Percentiles rank a stretch among this genome's conserved stretches.
Evolutionary conservation across 2,888 invertebrate genomes (phyloP).

Genomic region (Lasioglossum morio): DNA sequence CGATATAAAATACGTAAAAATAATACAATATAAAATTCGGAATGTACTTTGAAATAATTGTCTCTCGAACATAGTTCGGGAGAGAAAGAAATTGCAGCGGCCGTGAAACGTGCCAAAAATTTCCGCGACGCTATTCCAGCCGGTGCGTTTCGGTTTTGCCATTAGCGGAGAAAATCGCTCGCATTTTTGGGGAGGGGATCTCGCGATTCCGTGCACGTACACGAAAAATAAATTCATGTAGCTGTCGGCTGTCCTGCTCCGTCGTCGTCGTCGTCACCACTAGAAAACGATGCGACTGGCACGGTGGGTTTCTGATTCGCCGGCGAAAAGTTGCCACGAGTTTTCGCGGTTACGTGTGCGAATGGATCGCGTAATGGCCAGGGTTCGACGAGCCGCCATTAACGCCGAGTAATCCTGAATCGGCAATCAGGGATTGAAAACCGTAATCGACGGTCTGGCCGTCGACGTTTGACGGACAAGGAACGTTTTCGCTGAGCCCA

Average conservation of each 20-base stretch:
- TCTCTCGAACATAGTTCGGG: neutral
- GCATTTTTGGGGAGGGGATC: neutral
- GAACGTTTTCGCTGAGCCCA: conserved; percentile 29
- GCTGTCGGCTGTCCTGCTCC: neutral
- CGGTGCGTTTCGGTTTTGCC: neutral
- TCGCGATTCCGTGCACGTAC: neutral
- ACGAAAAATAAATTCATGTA: neutral
- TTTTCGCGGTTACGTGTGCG: conserved; percentile 37
- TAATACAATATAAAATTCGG: neutral
- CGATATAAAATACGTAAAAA: neutral
- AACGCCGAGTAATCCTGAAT: conserved; percentile 68
- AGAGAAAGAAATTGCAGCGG: neutral
- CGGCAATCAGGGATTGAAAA: conserved; percentile 63
- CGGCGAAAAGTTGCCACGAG: conserved; percentile 19
- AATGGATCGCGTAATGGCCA: conserved; percentile 39
- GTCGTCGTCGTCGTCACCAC: neutral
- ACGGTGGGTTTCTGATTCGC: neutral
- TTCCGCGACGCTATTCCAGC: neutral
- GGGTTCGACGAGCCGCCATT: conserved; percentile 51
- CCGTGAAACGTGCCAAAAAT: neutral
- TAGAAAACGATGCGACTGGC: neutral
- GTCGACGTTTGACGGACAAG: conserved; percentile 56
- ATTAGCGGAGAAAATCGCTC: neutral
- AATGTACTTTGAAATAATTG: neutral
- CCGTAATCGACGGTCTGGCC: conserved; percentile 46